Evolutionary conservation across 2,888 invertebrate genomes (phyloP).

Genomic region (Chirona hameri): DNA sequence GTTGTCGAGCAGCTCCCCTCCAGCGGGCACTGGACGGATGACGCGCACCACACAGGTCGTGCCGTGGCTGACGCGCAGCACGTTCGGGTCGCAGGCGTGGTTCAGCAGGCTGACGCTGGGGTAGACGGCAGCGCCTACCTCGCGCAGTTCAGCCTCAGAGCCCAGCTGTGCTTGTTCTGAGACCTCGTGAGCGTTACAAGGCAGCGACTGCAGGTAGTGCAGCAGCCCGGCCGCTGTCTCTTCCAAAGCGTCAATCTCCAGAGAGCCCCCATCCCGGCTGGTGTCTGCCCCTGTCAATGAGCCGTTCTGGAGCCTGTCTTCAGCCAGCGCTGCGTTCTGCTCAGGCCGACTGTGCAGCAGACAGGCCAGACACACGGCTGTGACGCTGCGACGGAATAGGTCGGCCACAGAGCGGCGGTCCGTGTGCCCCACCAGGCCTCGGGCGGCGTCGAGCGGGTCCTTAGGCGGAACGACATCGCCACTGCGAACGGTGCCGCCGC

Average conservation of each 20-base stretch:
- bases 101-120: conserved; percentile 52
- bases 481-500: neutral
- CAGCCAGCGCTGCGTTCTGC: neutral
- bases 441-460: conserved; percentile 32
- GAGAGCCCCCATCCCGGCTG: conserved; percentile 37
- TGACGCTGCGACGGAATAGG: conserved; percentile 47
- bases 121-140: conserved; percentile 52
- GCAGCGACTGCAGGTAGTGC: conserved; percentile 48
- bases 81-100: conserved; percentile 52
- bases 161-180: conserved; percentile 44
- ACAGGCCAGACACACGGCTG: conserved; percentile 44
- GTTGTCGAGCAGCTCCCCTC: conserved; percentile 51
- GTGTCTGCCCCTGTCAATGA: conserved; percentile 39
- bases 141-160: conserved; percentile 40
- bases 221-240: conserved; percentile 47
- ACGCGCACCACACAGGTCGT: conserved; percentile 43
- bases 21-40: conserved; percentile 38
- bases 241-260: conserved; percentile 38
- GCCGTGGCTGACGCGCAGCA: conserved; percentile 47
- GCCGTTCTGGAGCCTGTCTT: neutral
- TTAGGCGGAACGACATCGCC: neutral
- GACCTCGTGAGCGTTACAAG: conserved; percentile 53
- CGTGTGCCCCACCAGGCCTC: conserved; percentile 35
- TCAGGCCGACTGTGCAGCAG: neutral
- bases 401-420: conserved; percentile 40